Conservation (phyloP, 2,797 vertebrate genomes). For the Schizothorax lantsangensis region DNA sequence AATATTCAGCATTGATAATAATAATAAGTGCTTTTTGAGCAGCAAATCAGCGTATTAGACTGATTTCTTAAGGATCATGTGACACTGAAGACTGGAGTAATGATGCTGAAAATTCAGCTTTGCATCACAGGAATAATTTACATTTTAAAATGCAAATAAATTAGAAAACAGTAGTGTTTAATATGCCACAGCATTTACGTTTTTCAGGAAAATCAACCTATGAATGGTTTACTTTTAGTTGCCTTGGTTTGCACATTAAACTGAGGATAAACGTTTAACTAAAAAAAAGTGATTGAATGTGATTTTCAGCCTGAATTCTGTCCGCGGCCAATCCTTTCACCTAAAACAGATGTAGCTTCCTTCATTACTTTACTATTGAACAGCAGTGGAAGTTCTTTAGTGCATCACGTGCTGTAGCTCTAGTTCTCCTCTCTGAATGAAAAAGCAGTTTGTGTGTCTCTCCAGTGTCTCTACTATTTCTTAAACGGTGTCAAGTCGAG, state of each 20-base stretch:
- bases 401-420: neutral
- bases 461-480: neutral
- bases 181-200: neutral
- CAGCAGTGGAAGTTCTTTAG: neutral
- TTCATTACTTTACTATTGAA: neutral
- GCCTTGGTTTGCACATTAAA: neutral
- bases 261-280: neutral
- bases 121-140: neutral
- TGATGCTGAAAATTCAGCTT: neutral
- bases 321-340: neutral
- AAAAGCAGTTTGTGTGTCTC: neutral
- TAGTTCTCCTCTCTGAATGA: neutral
- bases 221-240: neutral
- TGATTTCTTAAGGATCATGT: neutral
- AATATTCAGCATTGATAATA: neutral
- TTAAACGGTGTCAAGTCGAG: constrained; percentile 6
- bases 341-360: neutral
- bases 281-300: neutral
- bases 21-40: neutral
- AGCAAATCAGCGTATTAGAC: neutral
- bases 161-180: too few species aligned
- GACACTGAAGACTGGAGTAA: neutral
- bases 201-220: neutral
- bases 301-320: neutral
- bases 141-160: neutral